These are phyloP conservation scores for Synanthedon andrenaeformis DNA, from an alignment of 2,888 invertebrate genomes.

Conservation along the genomic window DNA sequence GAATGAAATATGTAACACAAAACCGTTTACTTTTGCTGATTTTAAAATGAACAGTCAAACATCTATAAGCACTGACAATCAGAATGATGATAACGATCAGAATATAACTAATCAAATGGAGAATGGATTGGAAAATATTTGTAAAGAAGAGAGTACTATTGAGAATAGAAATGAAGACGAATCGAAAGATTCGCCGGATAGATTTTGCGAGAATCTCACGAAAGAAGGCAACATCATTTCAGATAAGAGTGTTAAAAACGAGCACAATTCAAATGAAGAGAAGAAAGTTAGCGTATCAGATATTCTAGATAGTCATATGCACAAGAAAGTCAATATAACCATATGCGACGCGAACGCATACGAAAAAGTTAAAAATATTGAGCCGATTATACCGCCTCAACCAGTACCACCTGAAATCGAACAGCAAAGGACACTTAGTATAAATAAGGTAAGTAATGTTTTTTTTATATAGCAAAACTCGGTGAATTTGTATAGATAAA, in stretches of 20 bases:
- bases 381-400: conserved; percentile 72
- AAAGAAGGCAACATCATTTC: conserved; percentile 4
- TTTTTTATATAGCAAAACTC: no score
- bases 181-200: conserved; percentile 2
- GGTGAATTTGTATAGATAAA: no score
- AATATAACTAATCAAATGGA: conserved; percentile 9
- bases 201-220: conserved; percentile 1
- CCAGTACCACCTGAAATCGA: conserved; percentile 86
- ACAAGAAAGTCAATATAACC: conserved; percentile 44
- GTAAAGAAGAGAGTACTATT: not conserved
- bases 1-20: conserved; percentile 29
- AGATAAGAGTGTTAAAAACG: conserved; percentile 10
- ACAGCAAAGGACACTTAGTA: conserved; percentile 83
- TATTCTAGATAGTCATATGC: conserved; percentile 20
- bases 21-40: conserved; percentile 69
- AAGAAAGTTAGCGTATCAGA: conserved; percentile 39
- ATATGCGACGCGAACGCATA: conserved; percentile 44
- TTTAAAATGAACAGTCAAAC: conserved; percentile 55
- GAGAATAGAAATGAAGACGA: conserved; percentile 7
- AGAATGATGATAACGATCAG: conserved; percentile 20
- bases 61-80: conserved; percentile 10
- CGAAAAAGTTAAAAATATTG: conserved; percentile 42
- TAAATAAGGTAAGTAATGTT: conserved; percentile 75
- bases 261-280: conserved; percentile 29
- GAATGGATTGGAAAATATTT: conserved; percentile 6